phyloP scores from a whole-genome alignment of 64 coral and sea anemone species.

The Montipora foliosa region DNA sequence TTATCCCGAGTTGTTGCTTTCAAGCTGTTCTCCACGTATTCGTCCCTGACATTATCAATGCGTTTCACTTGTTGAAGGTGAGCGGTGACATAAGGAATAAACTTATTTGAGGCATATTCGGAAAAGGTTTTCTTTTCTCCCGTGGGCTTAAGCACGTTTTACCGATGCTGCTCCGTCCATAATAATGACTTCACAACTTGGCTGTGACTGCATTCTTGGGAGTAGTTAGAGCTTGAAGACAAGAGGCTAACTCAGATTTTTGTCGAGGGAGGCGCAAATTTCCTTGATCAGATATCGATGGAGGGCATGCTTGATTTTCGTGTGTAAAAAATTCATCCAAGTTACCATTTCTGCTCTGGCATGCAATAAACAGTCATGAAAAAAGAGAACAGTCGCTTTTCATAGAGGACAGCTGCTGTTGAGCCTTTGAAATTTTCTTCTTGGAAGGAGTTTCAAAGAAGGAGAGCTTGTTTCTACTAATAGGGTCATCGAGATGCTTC shows the following conservation, averaged over 20 bases:
- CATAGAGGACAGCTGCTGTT: slow-evolving; percentile 48
- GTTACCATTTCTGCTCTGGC: no score
- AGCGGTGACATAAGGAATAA: slow-evolving; percentile 24
- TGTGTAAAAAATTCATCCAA: no score
- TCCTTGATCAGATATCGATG: slow-evolving; percentile 10
- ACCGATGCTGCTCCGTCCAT: slow-evolving; percentile 20
- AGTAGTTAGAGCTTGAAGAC: slow-evolving; percentile 18
- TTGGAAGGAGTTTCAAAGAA: background rate
- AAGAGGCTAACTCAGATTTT: slow-evolving; percentile 60
- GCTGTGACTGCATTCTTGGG: background rate
- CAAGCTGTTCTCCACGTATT: slow-evolving; percentile 56
- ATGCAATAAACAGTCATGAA: slow-evolving; percentile 6
- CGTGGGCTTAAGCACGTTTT: slow-evolving; percentile 49
- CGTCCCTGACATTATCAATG: slow-evolving; percentile 48
- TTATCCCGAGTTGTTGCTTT: slow-evolving; percentile 27
- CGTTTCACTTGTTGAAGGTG: slow-evolving; percentile 40
- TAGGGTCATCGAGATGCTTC: background rate
- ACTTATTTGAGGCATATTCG: slow-evolving; percentile 35
- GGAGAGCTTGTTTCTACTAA: background rate
- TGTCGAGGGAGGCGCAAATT: slow-evolving; percentile 58
- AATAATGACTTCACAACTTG: slow-evolving; percentile 14
- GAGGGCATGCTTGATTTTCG: no score
- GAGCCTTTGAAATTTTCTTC: background rate
- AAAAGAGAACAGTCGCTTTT: slow-evolving; percentile 58
- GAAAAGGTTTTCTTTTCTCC: slow-evolving; percentile 26